Evolutionary conservation across 2,797 vertebrate species (phyloP), one percentile per base, ranked within the genome.

Genomic region (Picus viridis): DNA sequence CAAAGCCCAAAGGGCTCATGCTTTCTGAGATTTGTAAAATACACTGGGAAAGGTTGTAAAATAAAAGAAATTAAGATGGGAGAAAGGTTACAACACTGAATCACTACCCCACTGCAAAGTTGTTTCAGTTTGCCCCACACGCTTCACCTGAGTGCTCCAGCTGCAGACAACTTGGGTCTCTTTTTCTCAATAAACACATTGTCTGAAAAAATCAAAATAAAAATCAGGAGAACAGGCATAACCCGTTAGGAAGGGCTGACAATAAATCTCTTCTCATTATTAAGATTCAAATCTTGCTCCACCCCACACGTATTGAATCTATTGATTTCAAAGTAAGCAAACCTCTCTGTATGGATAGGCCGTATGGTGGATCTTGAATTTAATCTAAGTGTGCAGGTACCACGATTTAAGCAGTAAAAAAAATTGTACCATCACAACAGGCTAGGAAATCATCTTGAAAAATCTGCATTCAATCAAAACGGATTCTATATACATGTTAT

Each of bases 211-310:
- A 20, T 8, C 6, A 45, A 49, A 49, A 20, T 17, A 22, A 49
- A 49, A 1, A 0, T 51, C 41, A 47, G 56, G 22, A 91, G 22
- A 73, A 85, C 49, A 72, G 34, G 67, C 5, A 1, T 7, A 89
- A 34, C 32, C 23, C 86, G 11, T 58, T 54, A 78, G 41, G n/a
- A 87, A 92, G 4, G 17, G 54, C 54, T 91, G 79, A 83, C 72
- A 84, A 91, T 47, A 88, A 88, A 68, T 51, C 24, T 29, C 73
- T 94, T 89, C 83, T 92, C 82, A 88, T 87, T 65, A 90, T 78
- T 64, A 84, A 88, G 90, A 94, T 76, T 89, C 58, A 91, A 88
- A 82, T 88, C 83, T 93, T 91, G 69, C 85, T 90, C 77, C 65
- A 83, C 89, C 91, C 90, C 47, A 68, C 45, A 65, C 45, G 89